A percentile compares a stretch with the other conserved stretches of the same genome.
Conservation (phyloP, 2,113 vertebrate species). For the Bubo blakistoni region DNA sequence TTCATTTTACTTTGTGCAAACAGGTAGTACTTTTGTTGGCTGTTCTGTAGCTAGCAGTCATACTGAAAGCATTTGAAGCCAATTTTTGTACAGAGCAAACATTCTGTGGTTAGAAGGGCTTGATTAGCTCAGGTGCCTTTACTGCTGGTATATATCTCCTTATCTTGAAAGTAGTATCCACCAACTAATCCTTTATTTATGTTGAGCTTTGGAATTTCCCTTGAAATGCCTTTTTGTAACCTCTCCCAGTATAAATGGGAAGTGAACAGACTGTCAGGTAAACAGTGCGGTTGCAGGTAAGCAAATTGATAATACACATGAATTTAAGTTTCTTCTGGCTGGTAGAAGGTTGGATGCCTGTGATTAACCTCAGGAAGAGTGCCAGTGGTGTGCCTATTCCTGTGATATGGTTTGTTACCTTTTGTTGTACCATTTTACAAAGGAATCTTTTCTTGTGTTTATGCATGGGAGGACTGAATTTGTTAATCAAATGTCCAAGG, state of each 20-base stretch:
- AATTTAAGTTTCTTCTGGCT: neutral
- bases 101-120: slow-evolving; percentile 35
- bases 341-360: neutral
- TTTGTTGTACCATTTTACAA: neutral
- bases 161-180: slow-evolving; percentile 46
- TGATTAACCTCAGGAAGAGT: neutral
- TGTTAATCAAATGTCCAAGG: slow-evolving; percentile 16
- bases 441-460: slow-evolving; percentile 23
- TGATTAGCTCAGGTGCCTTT: slow-evolving; percentile 53
- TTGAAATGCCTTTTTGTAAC: slow-evolving; percentile 28
- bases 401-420: neutral
- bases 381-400: neutral
- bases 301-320: neutral
- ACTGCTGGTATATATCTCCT: neutral
- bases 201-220: slow-evolving; percentile 56
- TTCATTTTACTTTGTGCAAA: slow-evolving; percentile 19
- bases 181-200: slow-evolving; percentile 55
- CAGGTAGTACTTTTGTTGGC: slow-evolving; percentile 6
- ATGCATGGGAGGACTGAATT: neutral
- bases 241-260: slow-evolving; percentile 2
- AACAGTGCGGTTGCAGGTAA: neutral
- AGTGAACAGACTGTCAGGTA: neutral
- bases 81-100: slow-evolving; percentile 37
- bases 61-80: slow-evolving; percentile 10
- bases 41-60: neutral